Evolutionary conservation across 2,888 invertebrate genomes (phyloP).

Genomic region (Acronicta leporina): DNA sequence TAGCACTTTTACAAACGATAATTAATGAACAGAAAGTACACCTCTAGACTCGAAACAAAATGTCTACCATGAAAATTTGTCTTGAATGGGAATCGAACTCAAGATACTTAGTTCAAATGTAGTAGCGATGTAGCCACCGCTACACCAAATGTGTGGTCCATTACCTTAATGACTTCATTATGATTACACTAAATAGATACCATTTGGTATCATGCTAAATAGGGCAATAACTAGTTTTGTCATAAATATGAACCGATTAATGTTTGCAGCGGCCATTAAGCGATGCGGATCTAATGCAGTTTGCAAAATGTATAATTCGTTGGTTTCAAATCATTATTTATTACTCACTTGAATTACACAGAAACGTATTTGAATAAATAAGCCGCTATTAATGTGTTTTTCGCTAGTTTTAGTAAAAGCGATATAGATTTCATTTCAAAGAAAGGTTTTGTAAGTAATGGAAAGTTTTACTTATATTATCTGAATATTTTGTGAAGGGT

Average conservation of each 20-base stretch:
- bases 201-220: neutral
- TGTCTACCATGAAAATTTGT: too few species aligned
- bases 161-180: neutral
- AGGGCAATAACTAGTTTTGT: neutral
- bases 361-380: neutral
- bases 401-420: neutral
- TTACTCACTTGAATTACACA: neutral
- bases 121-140: too few species aligned
- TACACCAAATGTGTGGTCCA: too few species aligned
- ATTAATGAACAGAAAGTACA: too few species aligned
- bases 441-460: slow-evolving; percentile 6
- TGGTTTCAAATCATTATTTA: neutral
- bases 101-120: too few species aligned
- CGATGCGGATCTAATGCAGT: slow-evolving; percentile 3
- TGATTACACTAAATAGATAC: neutral
- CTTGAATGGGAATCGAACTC: too few species aligned
- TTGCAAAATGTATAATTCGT: neutral
- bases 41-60: too few species aligned
- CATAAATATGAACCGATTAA: slow-evolving; percentile 17
- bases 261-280: slow-evolving; percentile 15
- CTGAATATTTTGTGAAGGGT: slow-evolving; percentile 5
- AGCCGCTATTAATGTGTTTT: neutral
- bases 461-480: slow-evolving; percentile 8
- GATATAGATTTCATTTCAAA: neutral
- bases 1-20: too few species aligned